These are phyloP conservation scores for Heliconius erato DNA, from an alignment of 2,888 invertebrate genomes.

Conservation along the genomic window DNA sequence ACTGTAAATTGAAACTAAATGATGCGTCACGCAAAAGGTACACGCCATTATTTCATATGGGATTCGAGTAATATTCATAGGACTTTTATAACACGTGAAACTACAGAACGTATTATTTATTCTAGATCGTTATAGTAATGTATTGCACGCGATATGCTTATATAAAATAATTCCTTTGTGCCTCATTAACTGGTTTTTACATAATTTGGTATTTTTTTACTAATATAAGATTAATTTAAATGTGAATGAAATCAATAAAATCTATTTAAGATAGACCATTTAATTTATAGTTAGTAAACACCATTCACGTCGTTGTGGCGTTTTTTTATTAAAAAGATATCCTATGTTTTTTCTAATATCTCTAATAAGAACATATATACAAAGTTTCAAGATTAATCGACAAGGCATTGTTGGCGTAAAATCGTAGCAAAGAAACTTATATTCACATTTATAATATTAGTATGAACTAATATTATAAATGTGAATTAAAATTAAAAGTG, in stretches of 20 bases:
- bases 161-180: slow-evolving; percentile 9
- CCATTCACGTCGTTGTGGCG: too few species aligned
- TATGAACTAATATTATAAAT: too few species aligned
- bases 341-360: too few species aligned
- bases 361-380: too few species aligned
- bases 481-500: too few species aligned
- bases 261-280: not conserved
- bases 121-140: slow-evolving; percentile 21
- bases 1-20: slow-evolving; percentile 18
- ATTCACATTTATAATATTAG: too few species aligned
- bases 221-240: not conserved
- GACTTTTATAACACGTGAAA: slow-evolving; percentile 41
- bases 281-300: not conserved
- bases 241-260: not conserved
- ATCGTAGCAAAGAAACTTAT: too few species aligned
- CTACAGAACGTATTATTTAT: slow-evolving; percentile 22
- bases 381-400: too few species aligned
- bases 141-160: slow-evolving; percentile 32
- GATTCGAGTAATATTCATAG: slow-evolving; percentile 39
- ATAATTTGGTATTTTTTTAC: too few species aligned
- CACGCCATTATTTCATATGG: slow-evolving; percentile 33
- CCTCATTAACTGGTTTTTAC: not conserved
- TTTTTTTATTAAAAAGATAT: too few species aligned
- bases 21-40: slow-evolving; percentile 21
- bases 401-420: too few species aligned